Evolutionary conservation across 2,797 vertebrate species (phyloP).

Genomic region (Propithecus deckenii): DNA sequence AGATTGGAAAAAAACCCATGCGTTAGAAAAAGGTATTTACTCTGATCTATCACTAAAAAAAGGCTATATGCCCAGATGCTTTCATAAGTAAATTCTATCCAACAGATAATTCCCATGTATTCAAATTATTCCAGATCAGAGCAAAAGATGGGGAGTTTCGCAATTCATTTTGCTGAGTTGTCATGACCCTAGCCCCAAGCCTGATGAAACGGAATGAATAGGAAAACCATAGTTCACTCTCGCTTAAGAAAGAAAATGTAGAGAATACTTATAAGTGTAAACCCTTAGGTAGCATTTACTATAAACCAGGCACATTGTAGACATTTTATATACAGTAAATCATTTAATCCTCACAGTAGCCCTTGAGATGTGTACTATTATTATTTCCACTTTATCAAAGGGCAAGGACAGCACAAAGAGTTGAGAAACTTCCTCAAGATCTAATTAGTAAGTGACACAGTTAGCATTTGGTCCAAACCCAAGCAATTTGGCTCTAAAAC

Average conservation of each 20-base stretch:
- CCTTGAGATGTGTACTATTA: neutral
- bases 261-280: neutral
- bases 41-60: neutral
- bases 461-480: neutral
- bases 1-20: neutral
- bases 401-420: neutral
- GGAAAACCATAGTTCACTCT: neutral
- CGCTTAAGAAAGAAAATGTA: constrained; percentile 3
- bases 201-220: constrained; percentile 1
- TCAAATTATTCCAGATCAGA: constrained; percentile 26
- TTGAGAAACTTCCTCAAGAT: neutral
- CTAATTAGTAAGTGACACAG: neutral
- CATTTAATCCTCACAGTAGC: neutral
- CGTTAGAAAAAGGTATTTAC: neutral
- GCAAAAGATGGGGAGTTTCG: neutral
- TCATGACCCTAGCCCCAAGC: neutral
- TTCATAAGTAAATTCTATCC: neutral
- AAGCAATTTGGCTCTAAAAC: neutral
- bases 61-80: neutral
- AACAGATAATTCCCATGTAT: constrained; percentile 35
- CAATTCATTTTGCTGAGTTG: neutral
- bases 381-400: neutral
- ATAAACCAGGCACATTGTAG: neutral
- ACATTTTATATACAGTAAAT: neutral
- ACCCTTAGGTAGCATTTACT: neutral